Evolutionary conservation across 2,113 vertebrate species (phyloP), one percentile per base, ranked within the genome.

Genomic region (Boleophthalmus pectinirostris): DNA sequence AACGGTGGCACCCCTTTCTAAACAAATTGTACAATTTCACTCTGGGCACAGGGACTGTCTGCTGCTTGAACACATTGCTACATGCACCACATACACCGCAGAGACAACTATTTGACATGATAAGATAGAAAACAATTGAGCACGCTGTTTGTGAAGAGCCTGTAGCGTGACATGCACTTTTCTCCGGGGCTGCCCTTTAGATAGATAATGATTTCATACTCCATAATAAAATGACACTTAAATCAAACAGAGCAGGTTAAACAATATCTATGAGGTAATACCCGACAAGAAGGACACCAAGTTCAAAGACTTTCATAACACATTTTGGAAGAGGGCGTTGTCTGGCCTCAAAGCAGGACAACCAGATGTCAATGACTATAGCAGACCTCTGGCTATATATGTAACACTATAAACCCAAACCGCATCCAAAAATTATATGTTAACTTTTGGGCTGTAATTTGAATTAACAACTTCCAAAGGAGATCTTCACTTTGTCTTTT

Each of bases 251-350:
- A 53, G 10, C 25, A 14, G 46, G 56, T 45, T 23, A 72, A 46
- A 77, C 45, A 61, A 75, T 35, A 65, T 57, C 45, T 38, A 43
- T 18, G 12, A 13, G 14, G 85, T 82, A 70, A 82, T 78, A 78
- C 84, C 56, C 21, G 13, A 74, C 70, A 35, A 65, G 70, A 33
- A 68, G 53, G 25, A 75, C 53, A 47, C 10, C 2, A 24, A 64
- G 53, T 73, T 85, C 68, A 77, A 80, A 85, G 74, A 29, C 47
- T 69, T 83, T 77, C 61, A 66, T 54, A 67, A 60, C 35, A 38
- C 75, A 64, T 82, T 87, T 83, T 85, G 78, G 70, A 60, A 56
- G 68, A 79, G 85, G 86, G 82, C 7, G 81, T 82, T 66, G 79
- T 47, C 67, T 23, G 43, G 58, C 66, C 81, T 83, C 70, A 76